Percentiles rank a stretch among this genome's conserved stretches.
phyloP scores from a whole-genome alignment of 2,113 vertebrate genomes.

The Pelvicachromis taeniatus region DNA sequence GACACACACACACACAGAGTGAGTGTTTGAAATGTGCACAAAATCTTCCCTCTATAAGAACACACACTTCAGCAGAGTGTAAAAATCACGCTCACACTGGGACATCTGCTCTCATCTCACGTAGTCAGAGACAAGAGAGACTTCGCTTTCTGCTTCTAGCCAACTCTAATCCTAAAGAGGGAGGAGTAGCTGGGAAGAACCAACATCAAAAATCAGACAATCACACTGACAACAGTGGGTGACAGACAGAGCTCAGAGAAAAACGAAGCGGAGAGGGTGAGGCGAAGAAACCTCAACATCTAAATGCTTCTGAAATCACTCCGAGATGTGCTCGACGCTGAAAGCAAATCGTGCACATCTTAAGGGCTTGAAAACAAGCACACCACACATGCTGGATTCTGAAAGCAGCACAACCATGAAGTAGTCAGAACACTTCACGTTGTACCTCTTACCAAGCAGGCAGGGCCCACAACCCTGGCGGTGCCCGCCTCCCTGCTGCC shows the following conservation, averaged over 20 bases:
- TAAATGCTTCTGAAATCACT: constrained; percentile 15
- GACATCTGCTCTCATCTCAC: constrained; percentile 20
- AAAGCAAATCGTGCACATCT: constrained; percentile 7
- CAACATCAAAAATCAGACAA: constrained; percentile 8
- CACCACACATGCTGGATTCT: background rate
- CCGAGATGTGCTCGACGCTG: background rate
- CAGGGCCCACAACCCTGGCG: constrained; percentile 70
- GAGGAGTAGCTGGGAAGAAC: background rate
- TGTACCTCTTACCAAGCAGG: constrained; percentile 66
- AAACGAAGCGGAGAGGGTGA: background rate
- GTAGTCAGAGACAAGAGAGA: background rate
- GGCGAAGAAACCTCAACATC: constrained; percentile 19
- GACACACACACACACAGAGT: constrained; percentile 21
- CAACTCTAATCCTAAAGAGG: background rate
- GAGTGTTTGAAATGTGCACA: background rate
- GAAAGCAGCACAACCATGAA: background rate
- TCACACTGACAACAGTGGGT: background rate
- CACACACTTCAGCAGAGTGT: constrained; percentile 19
- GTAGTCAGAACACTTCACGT: constrained; percentile 1
- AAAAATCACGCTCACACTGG: background rate
- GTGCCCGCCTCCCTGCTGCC: constrained; percentile 66
- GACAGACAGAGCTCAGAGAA: background rate
- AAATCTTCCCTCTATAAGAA: background rate
- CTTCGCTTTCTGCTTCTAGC: constrained; percentile 11
- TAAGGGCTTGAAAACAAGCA: background rate